Base-by-base conservation (phyloP, 2,888 invertebrate genomes). In the Oscheius sp. region DNA sequence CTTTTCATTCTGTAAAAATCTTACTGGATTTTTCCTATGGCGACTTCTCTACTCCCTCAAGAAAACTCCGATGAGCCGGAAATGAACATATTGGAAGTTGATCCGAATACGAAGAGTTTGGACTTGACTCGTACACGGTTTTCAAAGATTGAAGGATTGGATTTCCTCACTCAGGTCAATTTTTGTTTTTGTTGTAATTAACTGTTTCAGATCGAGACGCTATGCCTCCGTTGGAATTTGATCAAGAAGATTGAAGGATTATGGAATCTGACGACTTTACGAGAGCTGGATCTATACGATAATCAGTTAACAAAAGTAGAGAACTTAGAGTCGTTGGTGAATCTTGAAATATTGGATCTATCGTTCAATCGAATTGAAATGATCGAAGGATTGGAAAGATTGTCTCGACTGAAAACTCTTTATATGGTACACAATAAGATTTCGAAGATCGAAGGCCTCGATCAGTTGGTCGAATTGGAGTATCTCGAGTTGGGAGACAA, bases 171-270 rank as follows among this genome's bases (percentile, higher is more conserved):
- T n/a, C n/a, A n/a, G n/a, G n/a, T n/a, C 1, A 26, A 22, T 22
- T 9, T 2, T 14, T 26, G 12, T 1, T 36, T 28, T 22, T 14
- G 12, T 1, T n/a, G n/a, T n/a, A n/a, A n/a, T n/a, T n/a, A n/a
- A n/a, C n/a, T 33, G 14, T 5, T n/a, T 4, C 20, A 44, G 26
- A 59, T 59, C 28, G 74, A 94, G 88, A 90, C 91, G 70, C 88
- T 97, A 36, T 94, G 92, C 85, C 89, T 97, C 62, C 90, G 96
- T 50, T 97, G 97, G 93, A 98, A 98, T 88, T 89, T 95, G 12
- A 93, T 98, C 24, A 95, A 93, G 86, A 93, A 92, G 87, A 95
- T 98, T 79, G 95, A 97, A 87, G 95, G 95, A 84, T 87, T 98
- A 36, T 87, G 90, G 63, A 91, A 90, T 0, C 88, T 97, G 45